phyloP scores from a whole-genome alignment of 2,113 vertebrate genomes.

The Nycticorax nycticorax region DNA sequence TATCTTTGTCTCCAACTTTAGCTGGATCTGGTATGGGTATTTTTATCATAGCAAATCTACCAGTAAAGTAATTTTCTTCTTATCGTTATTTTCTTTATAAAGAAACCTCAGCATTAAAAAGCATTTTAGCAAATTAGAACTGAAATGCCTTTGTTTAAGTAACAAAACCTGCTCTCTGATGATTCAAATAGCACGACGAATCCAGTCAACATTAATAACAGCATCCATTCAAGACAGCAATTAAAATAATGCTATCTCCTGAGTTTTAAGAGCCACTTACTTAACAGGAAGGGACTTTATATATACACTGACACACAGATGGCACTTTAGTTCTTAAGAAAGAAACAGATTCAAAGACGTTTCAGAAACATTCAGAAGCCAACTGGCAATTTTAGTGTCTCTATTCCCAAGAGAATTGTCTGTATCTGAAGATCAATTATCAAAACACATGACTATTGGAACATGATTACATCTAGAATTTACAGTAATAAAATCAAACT shows the following conservation, averaged over 20 bases:
- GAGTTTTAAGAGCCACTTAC: slow-evolving; percentile 36
- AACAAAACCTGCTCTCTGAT: slow-evolving; percentile 33
- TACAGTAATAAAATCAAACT: not conserved
- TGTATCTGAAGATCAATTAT: slow-evolving; percentile 28
- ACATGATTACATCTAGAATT: not conserved
- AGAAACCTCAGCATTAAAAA: slow-evolving; percentile 29
- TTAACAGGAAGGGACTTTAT: slow-evolving; percentile 43
- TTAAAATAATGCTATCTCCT: slow-evolving; percentile 49
- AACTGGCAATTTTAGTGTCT: not conserved
- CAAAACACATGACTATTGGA: not conserved
- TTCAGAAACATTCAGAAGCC: slow-evolving; percentile 45
- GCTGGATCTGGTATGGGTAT: not conserved
- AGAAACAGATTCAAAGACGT: slow-evolving; percentile 38
- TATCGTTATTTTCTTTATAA: not conserved
- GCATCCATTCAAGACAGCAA: slow-evolving; percentile 41
- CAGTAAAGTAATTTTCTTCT: not conserved
- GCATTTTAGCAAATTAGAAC: slow-evolving; percentile 54
- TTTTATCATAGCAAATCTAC: not conserved
- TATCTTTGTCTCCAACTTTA: not conserved
- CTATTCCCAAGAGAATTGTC: not conserved
- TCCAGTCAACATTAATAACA: slow-evolving; percentile 60
- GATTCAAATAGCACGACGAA: slow-evolving; percentile 5
- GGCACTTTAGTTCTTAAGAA: slow-evolving; percentile 31
- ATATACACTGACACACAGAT: slow-evolving; percentile 19
- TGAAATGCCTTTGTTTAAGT: slow-evolving; percentile 49